Base-by-base conservation (phyloP, 1,140 invertebrate species). In the Lutraria rhynchaena region DNA sequence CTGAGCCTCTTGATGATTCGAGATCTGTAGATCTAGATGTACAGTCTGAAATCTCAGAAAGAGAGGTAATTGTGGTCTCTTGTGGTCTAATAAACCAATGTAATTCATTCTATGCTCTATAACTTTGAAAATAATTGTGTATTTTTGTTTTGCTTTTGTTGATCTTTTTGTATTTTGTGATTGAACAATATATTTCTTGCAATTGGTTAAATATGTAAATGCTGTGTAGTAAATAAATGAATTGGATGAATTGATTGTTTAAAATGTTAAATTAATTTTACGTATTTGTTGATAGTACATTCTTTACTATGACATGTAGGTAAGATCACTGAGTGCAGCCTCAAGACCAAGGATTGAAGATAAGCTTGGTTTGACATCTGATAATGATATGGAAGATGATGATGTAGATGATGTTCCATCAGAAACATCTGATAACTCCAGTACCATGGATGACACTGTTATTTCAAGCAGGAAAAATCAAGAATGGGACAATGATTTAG, bases 331-430 rank as follows among this genome's bases (percentile, higher is more conserved):
- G n/a, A 85, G 83, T 63, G 78, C 84, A 7, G 77, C 83, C 5
- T 86, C 85, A 19, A 86, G 89, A 22, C 89, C 89, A 41, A 85
- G 87, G 37, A 91, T 91, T 73, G 90, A 91, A 71, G 88, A 87
- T 53, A 88, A 89, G 41, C 88, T 91, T 55, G 90, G 90, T 13
- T 27, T 88, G n/a, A 83, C 67, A 4, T 83, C 84, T 67, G 88
- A 87, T 41, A 86, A 85, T 35, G 86, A 86, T 46, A 80, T 67
- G 24, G 67, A 58, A 5, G 85, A 84, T 51, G 83, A 85, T 46
- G 83, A 81, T 24, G 69, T 75, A 17, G 75, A 82, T 15, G 83
- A 80, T 24, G 74, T 31, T 22, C 35, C 22, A n/a, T 83, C 81
- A n/a, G 77, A 81, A 49, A 65, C 58, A 41, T 82, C 82, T 33